These are phyloP conservation scores for Callitettix versicolor DNA, from an alignment of 1,140 invertebrate genomes.

Conservation along the genomic window DNA sequence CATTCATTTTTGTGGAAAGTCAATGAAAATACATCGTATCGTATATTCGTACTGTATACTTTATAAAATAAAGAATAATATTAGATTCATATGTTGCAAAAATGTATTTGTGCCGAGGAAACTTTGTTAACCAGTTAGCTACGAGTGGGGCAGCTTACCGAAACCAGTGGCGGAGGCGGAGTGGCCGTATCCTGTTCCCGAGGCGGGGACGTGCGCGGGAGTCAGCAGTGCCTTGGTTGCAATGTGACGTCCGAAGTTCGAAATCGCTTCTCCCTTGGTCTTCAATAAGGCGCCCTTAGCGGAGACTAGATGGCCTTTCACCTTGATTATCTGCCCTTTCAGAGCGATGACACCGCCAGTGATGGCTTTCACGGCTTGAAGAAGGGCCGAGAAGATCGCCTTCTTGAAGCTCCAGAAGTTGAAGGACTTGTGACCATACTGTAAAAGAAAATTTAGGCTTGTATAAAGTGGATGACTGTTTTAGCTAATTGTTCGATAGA, in stretches of 20 bases:
- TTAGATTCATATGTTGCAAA: too few species aligned
- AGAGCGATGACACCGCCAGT: constrained; percentile 71
- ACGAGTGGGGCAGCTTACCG: too few species aligned
- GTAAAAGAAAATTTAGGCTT: constrained; percentile 15
- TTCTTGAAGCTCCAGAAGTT: constrained; percentile 68
- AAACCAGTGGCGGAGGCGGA: too few species aligned
- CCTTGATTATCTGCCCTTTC: constrained; percentile 74
- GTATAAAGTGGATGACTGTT: too few species aligned
- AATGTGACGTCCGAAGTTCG: constrained; percentile 61
- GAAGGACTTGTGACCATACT: constrained; percentile 45
- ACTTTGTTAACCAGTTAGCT: too few species aligned
- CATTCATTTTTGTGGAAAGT: too few species aligned
- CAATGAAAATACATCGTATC: too few species aligned
- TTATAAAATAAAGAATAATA: too few species aligned
- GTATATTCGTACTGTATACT: too few species aligned
- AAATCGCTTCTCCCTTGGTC: constrained; percentile 59
- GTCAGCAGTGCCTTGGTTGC: constrained; percentile 56
- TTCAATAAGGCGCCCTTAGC: constrained; percentile 61
- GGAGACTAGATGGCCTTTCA: constrained; percentile 59
- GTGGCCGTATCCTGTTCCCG: too few species aligned
- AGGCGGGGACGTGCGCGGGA: constrained; percentile 26
- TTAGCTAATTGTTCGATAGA: too few species aligned
- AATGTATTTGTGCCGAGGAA: too few species aligned
- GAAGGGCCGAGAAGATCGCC: constrained; percentile 62
- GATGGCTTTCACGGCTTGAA: constrained; percentile 75